These are phyloP conservation scores for Oncorhynchus masou DNA, from an alignment of 2,113 vertebrate species.

Conservation along the genomic window DNA sequence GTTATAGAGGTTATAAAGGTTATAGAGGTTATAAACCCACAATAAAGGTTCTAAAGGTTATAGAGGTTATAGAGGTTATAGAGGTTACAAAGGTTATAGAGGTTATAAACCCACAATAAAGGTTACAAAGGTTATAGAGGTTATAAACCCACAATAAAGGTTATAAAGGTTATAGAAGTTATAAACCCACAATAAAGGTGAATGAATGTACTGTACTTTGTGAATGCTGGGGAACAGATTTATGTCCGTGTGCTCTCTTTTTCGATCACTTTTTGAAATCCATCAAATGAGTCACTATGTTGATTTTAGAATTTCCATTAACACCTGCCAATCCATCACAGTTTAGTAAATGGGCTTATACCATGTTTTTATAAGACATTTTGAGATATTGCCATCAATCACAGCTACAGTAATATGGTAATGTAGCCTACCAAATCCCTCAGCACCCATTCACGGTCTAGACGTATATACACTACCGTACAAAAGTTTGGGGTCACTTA, in stretches of 20 bases:
- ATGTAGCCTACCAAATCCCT: neutral
- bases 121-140: too few species aligned
- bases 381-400: constrained; percentile 1
- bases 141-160: too few species aligned
- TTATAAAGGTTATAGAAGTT: too few species aligned
- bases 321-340: constrained; percentile 7
- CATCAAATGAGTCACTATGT: neutral
- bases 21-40: too few species aligned
- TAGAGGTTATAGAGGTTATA: too few species aligned
- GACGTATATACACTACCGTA: too few species aligned
- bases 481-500: too few species aligned
- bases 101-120: too few species aligned
- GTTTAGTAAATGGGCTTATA: neutral
- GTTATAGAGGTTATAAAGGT: too few species aligned
- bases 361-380: neutral
- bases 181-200: neutral
- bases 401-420: neutral
- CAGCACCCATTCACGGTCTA: neutral
- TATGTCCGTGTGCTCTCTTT: neutral
- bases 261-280: neutral
- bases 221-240: neutral
- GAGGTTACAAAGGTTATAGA: too few species aligned
- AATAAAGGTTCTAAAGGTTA: too few species aligned
- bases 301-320: neutral
- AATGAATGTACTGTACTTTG: neutral